Conservation (phyloP, 2,113 vertebrate genomes). For the Urocynchramus pylzowi region DNA sequence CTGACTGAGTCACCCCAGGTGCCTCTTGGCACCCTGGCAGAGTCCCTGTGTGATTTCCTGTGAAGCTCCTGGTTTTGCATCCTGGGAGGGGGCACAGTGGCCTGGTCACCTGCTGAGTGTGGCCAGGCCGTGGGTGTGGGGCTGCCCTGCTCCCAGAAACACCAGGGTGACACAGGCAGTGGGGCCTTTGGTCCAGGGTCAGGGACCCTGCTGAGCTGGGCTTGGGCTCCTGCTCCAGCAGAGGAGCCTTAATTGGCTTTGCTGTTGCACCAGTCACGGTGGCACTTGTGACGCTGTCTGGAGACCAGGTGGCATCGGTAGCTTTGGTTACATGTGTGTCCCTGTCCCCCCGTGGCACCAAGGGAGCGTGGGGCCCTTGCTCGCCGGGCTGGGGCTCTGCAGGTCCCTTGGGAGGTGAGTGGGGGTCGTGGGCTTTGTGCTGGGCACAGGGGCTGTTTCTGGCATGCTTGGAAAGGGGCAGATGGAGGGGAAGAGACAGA, state of each 20-base stretch:
- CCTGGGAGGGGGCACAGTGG: background rate
- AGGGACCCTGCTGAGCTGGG: background rate
- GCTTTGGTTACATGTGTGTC: background rate
- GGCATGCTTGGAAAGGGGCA: background rate
- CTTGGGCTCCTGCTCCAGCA: background rate
- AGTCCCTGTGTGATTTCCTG: background rate
- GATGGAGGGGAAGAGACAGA: background rate
- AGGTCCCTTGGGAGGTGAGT: background rate
- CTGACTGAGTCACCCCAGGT: rapidly evolving
- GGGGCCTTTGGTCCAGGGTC: background rate
- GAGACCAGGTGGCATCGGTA: background rate
- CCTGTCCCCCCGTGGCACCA: rapidly evolving
- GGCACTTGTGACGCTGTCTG: background rate
- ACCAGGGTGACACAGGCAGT: background rate
- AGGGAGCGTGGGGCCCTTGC: rapidly evolving
- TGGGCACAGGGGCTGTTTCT: background rate
- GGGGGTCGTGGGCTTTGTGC: rapidly evolving
- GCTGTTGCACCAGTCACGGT: background rate
- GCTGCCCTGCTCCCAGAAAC: background rate
- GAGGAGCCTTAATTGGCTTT: background rate
- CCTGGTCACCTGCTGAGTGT: rapidly evolving
- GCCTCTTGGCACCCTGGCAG: background rate
- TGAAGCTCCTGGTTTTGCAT: background rate
- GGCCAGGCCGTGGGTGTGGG: rapidly evolving
- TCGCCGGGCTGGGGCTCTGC: rapidly evolving